Evolutionary conservation across 1,140 invertebrate species (phyloP).

Genomic region (Ctenoplectra terminalis): DNA sequence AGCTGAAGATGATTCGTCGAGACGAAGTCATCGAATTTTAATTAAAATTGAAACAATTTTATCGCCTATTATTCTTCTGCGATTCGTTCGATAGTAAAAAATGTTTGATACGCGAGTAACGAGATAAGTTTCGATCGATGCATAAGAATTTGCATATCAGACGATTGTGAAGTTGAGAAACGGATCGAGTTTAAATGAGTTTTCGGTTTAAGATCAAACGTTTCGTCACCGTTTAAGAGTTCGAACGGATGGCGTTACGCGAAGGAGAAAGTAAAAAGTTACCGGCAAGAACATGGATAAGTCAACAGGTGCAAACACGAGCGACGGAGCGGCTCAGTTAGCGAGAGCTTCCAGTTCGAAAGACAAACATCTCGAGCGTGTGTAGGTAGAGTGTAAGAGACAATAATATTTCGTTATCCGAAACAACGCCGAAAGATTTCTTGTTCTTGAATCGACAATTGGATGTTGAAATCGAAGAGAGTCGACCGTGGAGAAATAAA

Average conservation of each 20-base stretch:
- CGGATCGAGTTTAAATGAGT: slow-evolving; percentile 7
- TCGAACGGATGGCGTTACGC: background rate
- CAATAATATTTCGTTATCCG: slow-evolving; percentile 35
- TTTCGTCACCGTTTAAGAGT: background rate
- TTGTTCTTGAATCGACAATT: background rate
- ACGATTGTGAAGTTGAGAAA: background rate
- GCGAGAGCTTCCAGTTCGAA: slow-evolving; percentile 26
- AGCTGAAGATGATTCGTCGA: no score
- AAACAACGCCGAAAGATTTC: background rate
- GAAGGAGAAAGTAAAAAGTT: slow-evolving; percentile 9
- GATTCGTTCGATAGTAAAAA: no score
- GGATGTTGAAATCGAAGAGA: background rate
- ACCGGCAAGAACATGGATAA: slow-evolving; percentile 10
- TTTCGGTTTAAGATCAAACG: background rate
- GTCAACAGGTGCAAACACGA: slow-evolving; percentile 48
- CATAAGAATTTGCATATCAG: background rate
- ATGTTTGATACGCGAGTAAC: background rate
- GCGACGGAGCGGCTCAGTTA: background rate
- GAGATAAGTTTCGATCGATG: background rate
- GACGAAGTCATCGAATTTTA: no score
- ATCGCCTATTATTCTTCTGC: no score
- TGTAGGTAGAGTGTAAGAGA: background rate
- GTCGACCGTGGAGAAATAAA: slow-evolving; percentile 17
- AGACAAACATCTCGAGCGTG: slow-evolving; percentile 31
- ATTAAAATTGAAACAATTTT: no score